These are phyloP conservation scores for Passer montanus DNA, from an alignment of 2,113 vertebrate species.

Conservation along the genomic window DNA sequence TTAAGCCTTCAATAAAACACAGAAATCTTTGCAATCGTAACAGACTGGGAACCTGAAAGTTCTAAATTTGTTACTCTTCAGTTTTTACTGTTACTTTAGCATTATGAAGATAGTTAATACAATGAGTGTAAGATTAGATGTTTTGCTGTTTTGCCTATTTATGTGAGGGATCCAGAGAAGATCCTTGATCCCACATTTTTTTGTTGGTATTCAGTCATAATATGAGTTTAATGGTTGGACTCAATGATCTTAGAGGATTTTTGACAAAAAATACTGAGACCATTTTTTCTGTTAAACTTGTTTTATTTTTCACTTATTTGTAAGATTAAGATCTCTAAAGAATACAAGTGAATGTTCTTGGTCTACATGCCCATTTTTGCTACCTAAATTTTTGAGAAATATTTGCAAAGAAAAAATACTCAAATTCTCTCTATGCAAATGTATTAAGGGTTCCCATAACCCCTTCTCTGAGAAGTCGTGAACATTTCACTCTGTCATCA, in stretches of 20 bases:
- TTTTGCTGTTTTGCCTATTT: background rate
- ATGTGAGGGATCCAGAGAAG: background rate
- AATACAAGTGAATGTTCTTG: background rate
- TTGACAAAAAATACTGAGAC: background rate
- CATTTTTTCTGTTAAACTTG: background rate
- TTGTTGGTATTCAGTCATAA: background rate
- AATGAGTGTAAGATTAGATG: background rate
- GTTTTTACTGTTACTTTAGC: background rate
- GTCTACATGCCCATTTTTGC: background rate
- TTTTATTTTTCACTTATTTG: background rate
- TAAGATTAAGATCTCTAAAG: background rate
- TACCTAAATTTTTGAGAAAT: background rate
- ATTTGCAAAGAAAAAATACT: background rate
- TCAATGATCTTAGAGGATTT: accelerated
- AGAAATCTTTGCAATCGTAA: background rate
- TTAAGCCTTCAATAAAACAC: background rate
- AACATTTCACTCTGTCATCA: background rate
- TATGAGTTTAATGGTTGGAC: background rate
- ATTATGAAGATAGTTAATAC: background rate
- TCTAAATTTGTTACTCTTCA: background rate
- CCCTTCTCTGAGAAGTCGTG: background rate
- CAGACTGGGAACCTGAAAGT: background rate
- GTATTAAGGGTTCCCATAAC: background rate
- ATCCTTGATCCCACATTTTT: background rate
- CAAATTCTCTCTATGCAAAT: background rate